Percentiles rank a stretch among this genome's conserved stretches.
Conservation (phyloP, 1,140 invertebrate genomes). For the Thrips palmi region DNA sequence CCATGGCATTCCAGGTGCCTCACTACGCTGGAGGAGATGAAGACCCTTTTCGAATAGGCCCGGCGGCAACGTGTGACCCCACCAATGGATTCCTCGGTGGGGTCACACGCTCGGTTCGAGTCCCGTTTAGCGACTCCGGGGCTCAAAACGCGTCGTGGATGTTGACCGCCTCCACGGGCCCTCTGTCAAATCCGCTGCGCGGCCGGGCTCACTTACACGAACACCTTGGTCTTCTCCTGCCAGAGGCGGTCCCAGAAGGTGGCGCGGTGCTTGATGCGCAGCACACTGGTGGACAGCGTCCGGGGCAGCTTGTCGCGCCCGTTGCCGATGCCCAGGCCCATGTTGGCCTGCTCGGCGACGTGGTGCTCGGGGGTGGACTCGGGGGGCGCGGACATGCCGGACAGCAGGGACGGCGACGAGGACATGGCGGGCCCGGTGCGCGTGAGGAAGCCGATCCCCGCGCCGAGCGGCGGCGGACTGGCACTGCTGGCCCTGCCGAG, state of each 20-base stretch:
- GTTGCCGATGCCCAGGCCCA: constrained; percentile 20
- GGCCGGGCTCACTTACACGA: constrained; percentile 53
- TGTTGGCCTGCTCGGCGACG: constrained; percentile 21
- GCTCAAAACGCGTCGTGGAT: too few species aligned
- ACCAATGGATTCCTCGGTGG: too few species aligned
- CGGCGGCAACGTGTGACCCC: too few species aligned
- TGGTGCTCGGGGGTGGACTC: constrained; percentile 7
- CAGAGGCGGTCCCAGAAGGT: constrained; percentile 71
- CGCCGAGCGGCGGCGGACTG: not conserved
- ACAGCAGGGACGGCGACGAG: constrained; percentile 15
- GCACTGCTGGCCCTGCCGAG: too few species aligned
- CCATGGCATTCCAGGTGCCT: too few species aligned
- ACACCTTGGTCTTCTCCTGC: constrained; percentile 40
- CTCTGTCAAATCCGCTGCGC: too few species aligned
- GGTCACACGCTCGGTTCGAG: too few species aligned
- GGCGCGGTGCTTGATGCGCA: constrained; percentile 48
- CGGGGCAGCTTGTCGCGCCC: constrained; percentile 36
- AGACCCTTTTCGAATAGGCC: too few species aligned
- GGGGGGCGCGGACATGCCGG: constrained; percentile 16
- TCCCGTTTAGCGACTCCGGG: too few species aligned
- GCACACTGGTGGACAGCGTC: constrained; percentile 57
- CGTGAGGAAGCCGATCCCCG: not conserved
- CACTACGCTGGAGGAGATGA: too few species aligned
- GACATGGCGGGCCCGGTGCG: constrained; percentile 12
- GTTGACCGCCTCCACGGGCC: too few species aligned